Base-by-base conservation (phyloP, 2,888 invertebrate genomes). In the Hanleya hanleyi region DNA sequence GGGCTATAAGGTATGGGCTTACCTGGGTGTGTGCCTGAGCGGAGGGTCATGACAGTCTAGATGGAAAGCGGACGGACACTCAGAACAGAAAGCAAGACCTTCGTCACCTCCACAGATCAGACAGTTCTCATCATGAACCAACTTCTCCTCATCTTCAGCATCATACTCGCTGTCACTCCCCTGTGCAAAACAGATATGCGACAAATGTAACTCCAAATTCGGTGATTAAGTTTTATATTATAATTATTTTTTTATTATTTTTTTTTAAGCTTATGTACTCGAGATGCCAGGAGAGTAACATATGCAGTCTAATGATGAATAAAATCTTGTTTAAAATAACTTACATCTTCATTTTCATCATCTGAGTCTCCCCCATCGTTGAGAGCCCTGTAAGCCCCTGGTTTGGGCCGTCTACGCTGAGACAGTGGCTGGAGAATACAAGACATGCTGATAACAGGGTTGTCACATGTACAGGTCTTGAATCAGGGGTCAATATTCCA, bases 31-130 rank as follows among this genome's bases (percentile, higher is more conserved):
- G 71, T 85, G 82, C 38, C 89, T 64, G 3, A 90, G 81, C 0
- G 89, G 88, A 5, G 91, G 91, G 32, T 89, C 86, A 70, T 90
- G 90, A 79, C 91, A 91, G 68, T 88, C 87, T n/a, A 85, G 69
- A 71, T 91, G 91, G 79, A 86, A 91, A n/a, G 83, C 85, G 12
- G 80, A 78, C 1, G 87, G 86, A 81, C 91, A 91, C 49, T 86
- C 83, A 38, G 84, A 80, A 82, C 91, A 91, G 38, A 76, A 65
- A 29, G 89, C 83, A 1, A 91, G 82, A 35, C 82, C 83, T 50
- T 87, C 88, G 47, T 86, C 86, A 1, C 87, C 89, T 15, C 85
- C 86, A 83, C 89, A 89, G 67, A 85, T 84, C 9, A 82, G 73
- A 77, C 90, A 90, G 33, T 81, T 81, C 22, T 79, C 78, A 32